phyloP scores from a whole-genome alignment of 2,113 vertebrate species.

The Stigmatopora nigra region DNA sequence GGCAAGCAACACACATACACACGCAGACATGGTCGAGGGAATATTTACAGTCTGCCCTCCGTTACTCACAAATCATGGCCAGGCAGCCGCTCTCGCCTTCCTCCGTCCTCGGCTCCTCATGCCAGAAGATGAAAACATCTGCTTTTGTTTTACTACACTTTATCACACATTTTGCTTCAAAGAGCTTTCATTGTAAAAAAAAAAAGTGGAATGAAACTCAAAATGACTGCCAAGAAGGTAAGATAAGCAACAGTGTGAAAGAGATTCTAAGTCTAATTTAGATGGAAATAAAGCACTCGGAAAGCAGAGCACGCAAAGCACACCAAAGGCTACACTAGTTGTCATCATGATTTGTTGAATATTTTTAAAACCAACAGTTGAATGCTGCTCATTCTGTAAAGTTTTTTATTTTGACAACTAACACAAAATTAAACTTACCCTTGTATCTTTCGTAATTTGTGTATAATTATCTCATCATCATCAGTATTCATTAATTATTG shows the following conservation, averaged over 20 bases:
- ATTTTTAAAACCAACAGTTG: background rate
- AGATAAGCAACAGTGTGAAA: background rate
- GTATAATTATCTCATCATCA: too few relatives aligned
- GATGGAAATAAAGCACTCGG: background rate
- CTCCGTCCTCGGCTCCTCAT: slow-evolving; percentile 30
- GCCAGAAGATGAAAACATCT: slow-evolving; percentile 53
- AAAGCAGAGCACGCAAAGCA: background rate
- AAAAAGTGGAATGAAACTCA: slow-evolving; percentile 40
- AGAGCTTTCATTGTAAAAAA: slow-evolving; percentile 3
- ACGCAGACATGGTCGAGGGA: slow-evolving; percentile 43
- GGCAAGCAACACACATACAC: slow-evolving; percentile 40
- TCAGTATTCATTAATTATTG: background rate
- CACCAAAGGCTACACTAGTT: background rate
- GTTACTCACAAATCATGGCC: slow-evolving; percentile 55
- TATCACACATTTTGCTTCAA: slow-evolving; percentile 31
- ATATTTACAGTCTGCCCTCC: slow-evolving; percentile 58
- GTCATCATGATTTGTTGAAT: background rate
- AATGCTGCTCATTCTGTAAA: background rate
- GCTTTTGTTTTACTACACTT: slow-evolving; percentile 30
- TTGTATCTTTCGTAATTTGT: background rate
- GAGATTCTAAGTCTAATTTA: background rate
- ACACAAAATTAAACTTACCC: too few relatives aligned
- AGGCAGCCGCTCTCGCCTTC: slow-evolving; percentile 43
- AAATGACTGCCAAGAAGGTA: slow-evolving; percentile 27
- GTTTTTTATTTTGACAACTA: background rate